Percentiles rank a stretch among this genome's conserved stretches.
phyloP scores from a whole-genome alignment of 2,113 vertebrate genomes.

The Bubo blakistoni region DNA sequence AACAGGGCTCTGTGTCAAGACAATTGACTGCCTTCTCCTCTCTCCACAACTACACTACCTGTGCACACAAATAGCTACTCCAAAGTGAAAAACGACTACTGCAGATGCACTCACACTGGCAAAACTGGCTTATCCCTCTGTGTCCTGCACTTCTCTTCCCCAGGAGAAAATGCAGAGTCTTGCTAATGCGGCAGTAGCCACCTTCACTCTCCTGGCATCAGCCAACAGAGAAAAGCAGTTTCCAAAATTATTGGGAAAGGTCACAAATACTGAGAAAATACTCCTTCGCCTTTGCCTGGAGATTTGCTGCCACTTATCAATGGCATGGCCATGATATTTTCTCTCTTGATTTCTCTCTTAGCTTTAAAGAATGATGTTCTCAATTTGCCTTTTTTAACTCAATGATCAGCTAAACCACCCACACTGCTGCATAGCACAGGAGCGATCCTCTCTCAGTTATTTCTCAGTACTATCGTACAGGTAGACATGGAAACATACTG shows the following conservation, averaged over 20 bases:
- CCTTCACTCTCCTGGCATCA: neutral
- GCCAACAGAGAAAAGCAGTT: neutral
- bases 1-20: neutral
- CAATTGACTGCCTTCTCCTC: neutral
- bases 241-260: neutral
- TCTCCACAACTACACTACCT: neutral
- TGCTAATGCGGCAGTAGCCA: neutral
- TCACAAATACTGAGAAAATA: neutral
- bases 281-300: neutral
- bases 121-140: neutral
- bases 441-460: neutral
- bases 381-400: neutral
- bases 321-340: neutral
- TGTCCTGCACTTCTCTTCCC: neutral
- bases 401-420: neutral
- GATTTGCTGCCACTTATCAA: neutral
- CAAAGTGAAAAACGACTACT: accelerated
- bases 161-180: neutral
- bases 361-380: neutral
- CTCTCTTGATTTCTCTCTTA: neutral
- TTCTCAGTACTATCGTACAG: neutral
- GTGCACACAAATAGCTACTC: neutral
- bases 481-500: neutral
- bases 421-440: neutral
- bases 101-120: neutral